Base-by-base conservation (phyloP, 1,140 invertebrate species). In the Drosophila suzukii region DNA sequence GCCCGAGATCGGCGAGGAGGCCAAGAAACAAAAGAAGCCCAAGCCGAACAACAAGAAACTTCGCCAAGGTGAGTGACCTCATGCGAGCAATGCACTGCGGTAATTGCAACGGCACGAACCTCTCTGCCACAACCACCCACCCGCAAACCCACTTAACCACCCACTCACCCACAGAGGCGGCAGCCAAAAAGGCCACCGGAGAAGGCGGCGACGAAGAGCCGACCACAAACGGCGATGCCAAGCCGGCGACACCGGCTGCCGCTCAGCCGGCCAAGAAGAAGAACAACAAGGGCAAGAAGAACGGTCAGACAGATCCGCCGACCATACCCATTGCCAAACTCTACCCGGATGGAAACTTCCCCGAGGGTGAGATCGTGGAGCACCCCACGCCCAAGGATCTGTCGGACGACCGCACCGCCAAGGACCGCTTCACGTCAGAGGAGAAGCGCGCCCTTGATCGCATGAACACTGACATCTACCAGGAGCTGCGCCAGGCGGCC, bases 401-500 rank as follows among this genome's bases (percentile, higher is more conserved):
- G 15, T 93, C 95, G 57, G 96, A 97, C 93, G 96, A 97, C 67
- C 95, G 95, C 81, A 98, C 95, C 49, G 98, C 97, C 2, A 97
- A 96, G 83, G 95, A 99, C 90, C 94, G 98, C 36, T 97, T 97
- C 79, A 96, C 96, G 0, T 96, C 95, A 88, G 98, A 99, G 92
- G 99, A 99, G 90, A 98, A 98, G 83, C 95, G 96, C 84, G 95
- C 96, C 5, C 91, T 97, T 13, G 96, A 97, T 91, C 93, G 96
- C 90, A 94, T 96, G 93, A 96, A 97, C 68, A 95, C 95, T 92
- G 97, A 99, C 82, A 96, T 98, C 76, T 99, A 99, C 90, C 97
- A 98, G 90, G 98, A 99, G 93, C 96, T 99, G 34, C 95, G 99
- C 74, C 95, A 97, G 75, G 98, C 98, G 24, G 98, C 99, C 32